Evolutionary conservation across 1,140 invertebrate species (phyloP), one percentile per base, ranked within the genome.

Genomic region (Araneus ventricosus): DNA sequence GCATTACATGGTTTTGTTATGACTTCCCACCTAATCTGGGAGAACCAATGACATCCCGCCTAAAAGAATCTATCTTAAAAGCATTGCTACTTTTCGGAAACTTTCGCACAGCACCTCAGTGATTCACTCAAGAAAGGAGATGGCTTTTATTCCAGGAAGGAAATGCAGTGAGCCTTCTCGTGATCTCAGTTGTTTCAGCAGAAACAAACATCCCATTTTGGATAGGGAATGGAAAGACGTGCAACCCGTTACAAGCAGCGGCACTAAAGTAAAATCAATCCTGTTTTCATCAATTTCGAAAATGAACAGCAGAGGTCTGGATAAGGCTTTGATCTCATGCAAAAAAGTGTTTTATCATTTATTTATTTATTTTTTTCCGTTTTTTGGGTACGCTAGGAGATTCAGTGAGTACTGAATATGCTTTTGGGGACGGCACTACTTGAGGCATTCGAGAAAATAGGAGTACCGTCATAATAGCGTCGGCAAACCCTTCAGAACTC

Each of bases 281-380:
- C 82, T 57, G 37, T 84, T 45, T 57, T 84, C 45, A 84, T 87
- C 85, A 87, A 87, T 87, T 87, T 87, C 59, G 59, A 87, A 61
- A 87, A 87, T 87, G 85, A 87, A 87, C 52, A 87, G 30, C 22
- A 63, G 59, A 59, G 39, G 39, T 57, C 30, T 84, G n/a, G 85
- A 24, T 52, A 87, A 61, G 39, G 24, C 59, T 87, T 87, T 61
- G 85, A 87, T 63, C 85, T 61, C 34, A 63, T 84, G 85, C 85
- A 87, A 87, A 37, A 34, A 37, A 61, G 57, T 37, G 59, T 37
- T 4, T 37, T 61, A 17, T 63, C 30, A 27, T 45, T 52, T 84
- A 84, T 45, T 45, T 45, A 84, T 84, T 84, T 45, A 41, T 84
- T 84, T 34, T 14, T 41, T 52, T 52, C 41, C 39, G 7, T 84